A percentile compares a stretch with the other conserved stretches of the same genome.
Conservation (phyloP, 1,140 invertebrate species). For the Kradibia gibbosae region DNA sequence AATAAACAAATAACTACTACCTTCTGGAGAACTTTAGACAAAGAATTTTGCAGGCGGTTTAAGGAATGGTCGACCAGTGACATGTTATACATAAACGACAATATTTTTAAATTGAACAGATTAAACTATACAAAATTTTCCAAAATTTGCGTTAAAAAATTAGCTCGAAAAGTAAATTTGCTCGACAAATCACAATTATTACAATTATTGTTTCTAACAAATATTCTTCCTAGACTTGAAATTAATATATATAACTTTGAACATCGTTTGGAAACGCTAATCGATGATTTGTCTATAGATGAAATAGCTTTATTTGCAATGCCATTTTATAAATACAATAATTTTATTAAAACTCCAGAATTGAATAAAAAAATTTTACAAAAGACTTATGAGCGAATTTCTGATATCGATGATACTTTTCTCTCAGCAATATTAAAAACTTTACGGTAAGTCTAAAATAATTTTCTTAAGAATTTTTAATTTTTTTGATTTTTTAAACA, state of each 20-base stretch:
- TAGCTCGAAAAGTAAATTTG: conserved; percentile 62
- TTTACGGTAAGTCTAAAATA: conserved; percentile 56
- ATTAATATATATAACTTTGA: conserved; percentile 76
- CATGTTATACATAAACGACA: conserved; percentile 71
- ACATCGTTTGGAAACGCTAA: conserved; percentile 64
- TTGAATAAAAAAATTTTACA: conserved; percentile 69
- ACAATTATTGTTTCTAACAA: neutral
- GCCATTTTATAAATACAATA: conserved; percentile 77
- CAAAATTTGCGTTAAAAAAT: conserved; percentile 68
- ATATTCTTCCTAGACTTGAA: neutral
- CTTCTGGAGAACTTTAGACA: conserved; percentile 74
- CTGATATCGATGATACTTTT: conserved; percentile 70
- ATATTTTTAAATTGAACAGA: conserved; percentile 70
- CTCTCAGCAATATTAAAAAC: conserved; percentile 75
- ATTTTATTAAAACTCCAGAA: conserved; percentile 67
- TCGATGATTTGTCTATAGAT: conserved; percentile 70
- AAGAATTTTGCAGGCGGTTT: conserved; percentile 70
- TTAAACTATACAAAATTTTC: conserved; percentile 67
- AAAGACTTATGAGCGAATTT: conserved; percentile 62
- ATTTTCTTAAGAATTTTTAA: neutral
- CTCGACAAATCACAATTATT: neutral
- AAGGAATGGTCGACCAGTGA: conserved; percentile 64
- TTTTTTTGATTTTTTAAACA: neutral
- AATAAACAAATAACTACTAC: neutral
- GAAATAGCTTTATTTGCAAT: conserved; percentile 76